Conservation (phyloP, 1,140 invertebrate species). For the Bombus impatiens region DNA sequence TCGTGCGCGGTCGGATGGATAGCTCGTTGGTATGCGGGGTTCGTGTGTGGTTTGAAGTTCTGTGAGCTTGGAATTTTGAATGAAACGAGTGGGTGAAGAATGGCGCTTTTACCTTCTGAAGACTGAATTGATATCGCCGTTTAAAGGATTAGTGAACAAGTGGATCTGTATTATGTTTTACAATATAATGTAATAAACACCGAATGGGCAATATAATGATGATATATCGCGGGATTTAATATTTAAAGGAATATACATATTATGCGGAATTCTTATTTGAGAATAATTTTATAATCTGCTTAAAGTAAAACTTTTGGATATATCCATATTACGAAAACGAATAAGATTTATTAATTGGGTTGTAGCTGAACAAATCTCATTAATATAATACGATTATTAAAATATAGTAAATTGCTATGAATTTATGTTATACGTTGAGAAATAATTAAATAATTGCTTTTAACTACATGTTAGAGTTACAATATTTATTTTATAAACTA, state of each 20-base stretch:
- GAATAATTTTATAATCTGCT: neutral
- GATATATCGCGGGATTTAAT: too few relatives aligned
- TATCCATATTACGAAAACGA: neutral
- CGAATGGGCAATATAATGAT: neutral
- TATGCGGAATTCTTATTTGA: neutral
- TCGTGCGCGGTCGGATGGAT: too few relatives aligned
- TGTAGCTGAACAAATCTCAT: neutral
- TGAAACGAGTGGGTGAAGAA: neutral
- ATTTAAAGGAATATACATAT: too few relatives aligned
- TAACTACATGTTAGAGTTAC: too few relatives aligned
- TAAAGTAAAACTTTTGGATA: neutral
- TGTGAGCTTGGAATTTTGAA: neutral
- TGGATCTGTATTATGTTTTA: neutral
- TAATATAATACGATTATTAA: neutral
- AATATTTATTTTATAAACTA: too few relatives aligned
- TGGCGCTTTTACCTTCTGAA: neutral
- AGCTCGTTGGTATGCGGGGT: neutral
- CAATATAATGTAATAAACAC: neutral
- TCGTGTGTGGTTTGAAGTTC: neutral
- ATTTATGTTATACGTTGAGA: neutral
- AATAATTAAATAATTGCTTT: neutral
- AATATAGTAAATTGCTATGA: neutral
- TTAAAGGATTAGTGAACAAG: neutral
- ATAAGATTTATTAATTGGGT: neutral
- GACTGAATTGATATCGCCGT: neutral